Conservation (phyloP, 2,888 invertebrate species). For the Tenthredo scrophulariae region DNA sequence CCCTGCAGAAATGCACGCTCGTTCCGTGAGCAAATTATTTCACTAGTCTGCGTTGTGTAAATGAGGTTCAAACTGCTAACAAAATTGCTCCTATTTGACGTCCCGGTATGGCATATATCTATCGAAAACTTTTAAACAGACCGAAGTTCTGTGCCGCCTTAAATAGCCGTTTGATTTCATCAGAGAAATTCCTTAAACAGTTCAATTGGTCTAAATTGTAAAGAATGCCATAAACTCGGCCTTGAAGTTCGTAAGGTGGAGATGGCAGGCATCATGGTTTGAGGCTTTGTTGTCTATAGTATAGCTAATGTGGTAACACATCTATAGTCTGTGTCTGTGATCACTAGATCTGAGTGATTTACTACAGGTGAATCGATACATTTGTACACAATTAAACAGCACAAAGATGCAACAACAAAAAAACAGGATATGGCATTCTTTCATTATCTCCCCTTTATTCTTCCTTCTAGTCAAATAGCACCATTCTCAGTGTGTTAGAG, state of each 20-base stretch:
- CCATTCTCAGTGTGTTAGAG: slow-evolving; percentile 9
- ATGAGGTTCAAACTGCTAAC: too few species aligned
- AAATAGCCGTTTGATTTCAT: background rate
- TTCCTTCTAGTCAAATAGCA: slow-evolving; percentile 41
- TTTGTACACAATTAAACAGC: background rate
- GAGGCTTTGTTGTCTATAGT: background rate
- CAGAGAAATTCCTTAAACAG: background rate
- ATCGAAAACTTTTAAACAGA: too few species aligned
- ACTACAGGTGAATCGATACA: background rate
- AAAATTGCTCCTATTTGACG: too few species aligned
- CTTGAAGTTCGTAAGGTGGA: slow-evolving; percentile 34
- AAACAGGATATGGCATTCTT: slow-evolving; percentile 14
- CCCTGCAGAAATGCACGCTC: too few species aligned
- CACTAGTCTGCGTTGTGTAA: too few species aligned
- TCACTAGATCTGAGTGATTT: background rate
- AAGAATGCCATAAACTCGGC: slow-evolving; percentile 15
- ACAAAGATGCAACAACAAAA: background rate
- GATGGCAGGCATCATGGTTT: slow-evolving; percentile 7
- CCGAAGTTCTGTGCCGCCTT: background rate
- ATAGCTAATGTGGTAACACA: background rate
- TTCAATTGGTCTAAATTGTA: slow-evolving; percentile 9
- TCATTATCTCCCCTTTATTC: slow-evolving; percentile 45
- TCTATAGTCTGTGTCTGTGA: slow-evolving; percentile 10
- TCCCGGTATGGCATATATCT: too few species aligned
- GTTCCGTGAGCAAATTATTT: too few species aligned